Conservation (phyloP, 2,888 invertebrate species). For the Thelaira solivaga region DNA sequence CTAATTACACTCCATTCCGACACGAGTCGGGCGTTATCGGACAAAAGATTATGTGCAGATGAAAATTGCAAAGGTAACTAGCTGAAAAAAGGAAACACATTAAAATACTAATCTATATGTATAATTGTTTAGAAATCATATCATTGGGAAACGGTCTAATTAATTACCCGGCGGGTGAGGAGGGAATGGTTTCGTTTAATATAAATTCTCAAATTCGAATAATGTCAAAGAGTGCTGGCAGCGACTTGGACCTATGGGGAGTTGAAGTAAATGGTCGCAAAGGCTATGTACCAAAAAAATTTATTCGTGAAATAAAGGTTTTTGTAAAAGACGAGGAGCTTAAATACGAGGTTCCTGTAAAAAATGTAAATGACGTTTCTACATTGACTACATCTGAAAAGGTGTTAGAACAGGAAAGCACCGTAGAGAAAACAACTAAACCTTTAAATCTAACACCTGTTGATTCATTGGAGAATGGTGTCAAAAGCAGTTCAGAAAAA, state of each 20-base stretch:
- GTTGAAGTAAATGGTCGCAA: conserved; percentile 82
- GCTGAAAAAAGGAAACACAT: neutral
- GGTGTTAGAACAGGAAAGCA: conserved; percentile 43
- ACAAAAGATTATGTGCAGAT: conserved; percentile 85
- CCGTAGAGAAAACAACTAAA: conserved; percentile 44
- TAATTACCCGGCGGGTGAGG: conserved; percentile 79
- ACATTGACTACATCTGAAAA: conserved; percentile 65
- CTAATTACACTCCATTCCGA: conserved; percentile 70
- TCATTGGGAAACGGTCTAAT: conserved; percentile 80
- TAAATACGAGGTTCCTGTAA: conserved; percentile 75
- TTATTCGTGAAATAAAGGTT: conserved; percentile 81
- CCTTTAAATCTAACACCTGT: conserved; percentile 7
- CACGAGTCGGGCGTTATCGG: conserved; percentile 77
- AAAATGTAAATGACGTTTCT: neutral
- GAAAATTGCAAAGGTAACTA: conserved; percentile 83
- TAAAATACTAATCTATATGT: too few relatives aligned
- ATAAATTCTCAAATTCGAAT: conserved; percentile 80
- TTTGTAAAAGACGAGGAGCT: conserved; percentile 73
- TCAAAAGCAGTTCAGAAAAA: conserved; percentile 63
- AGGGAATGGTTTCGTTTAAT: conserved; percentile 81
- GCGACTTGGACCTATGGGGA: conserved; percentile 80
- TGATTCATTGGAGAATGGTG: conserved; percentile 1
- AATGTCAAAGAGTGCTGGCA: conserved; percentile 84
- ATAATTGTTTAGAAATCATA: conserved; percentile 75
- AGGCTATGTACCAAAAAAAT: conserved; percentile 82